Evolutionary conservation across 2,113 vertebrate species (phyloP), one percentile per base, ranked within the genome.

Genomic region (Speoplatyrhinus poulsoni): DNA sequence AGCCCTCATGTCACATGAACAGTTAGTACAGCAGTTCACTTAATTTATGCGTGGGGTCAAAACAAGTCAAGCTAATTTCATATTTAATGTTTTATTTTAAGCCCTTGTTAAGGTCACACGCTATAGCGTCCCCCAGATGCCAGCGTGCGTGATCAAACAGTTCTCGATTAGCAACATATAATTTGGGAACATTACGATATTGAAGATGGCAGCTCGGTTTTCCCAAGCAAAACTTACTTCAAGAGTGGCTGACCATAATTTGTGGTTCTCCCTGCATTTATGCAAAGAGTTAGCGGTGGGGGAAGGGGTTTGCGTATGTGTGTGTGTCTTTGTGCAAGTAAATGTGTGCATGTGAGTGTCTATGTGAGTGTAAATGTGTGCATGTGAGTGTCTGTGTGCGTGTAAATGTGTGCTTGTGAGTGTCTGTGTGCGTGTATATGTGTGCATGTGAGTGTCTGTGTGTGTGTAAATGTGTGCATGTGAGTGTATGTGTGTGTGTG

Each of bases 231-330:
- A 93, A 91, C 91, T 91, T 88, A 92, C 89, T 91, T 89, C 73
- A 89, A 82, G 84, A 86, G 90, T 65, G 84, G 86, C 88, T 88
- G 82, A 93, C 90, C 91, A 93, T 93, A 91, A 93, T 93, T 91
- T 85, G 54, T 82, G 90, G 89, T 87, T 91, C 72, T 68, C 67
- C 46, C 73, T 77, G 76, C 69, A 69, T 85, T 73, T 72, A 52
- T 89, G 81, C 68, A 70, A 71, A 75, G 72, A 73, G 72, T 64
- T 80, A 70, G 85, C 78, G 62, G 79, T 73, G 72, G 56, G 70
- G 67, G 15, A 47, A 52, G 17, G 17, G 82, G 70, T 67, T 78
- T 46, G n/a, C 65, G 65, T 60, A 55, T 41, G 65, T 50, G 72
- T 65, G 63, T 75, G 63, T 52, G 67, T 66, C 46, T 62, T 65